A percentile compares a stretch with the other conserved stretches of the same genome.
These are phyloP conservation scores for Acleris laterana DNA, from an alignment of 2,888 invertebrate species.

Conservation along the genomic window DNA sequence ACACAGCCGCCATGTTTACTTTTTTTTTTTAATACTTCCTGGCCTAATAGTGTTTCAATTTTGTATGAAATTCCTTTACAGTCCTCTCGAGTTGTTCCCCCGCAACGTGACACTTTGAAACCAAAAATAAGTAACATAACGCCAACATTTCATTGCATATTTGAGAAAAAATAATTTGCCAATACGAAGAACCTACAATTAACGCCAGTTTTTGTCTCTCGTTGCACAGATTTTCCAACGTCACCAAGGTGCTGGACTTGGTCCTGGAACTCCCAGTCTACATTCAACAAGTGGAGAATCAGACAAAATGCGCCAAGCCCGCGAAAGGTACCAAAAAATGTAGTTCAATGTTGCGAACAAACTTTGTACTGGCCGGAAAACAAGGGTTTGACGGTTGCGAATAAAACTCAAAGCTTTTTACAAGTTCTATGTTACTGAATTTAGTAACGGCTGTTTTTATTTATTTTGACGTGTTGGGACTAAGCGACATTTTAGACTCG, in stretches of 20 bases:
- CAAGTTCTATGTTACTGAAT: constrained; percentile 4
- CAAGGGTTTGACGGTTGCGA: background rate
- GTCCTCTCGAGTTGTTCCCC: no score
- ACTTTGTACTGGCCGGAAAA: background rate
- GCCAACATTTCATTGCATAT: no score
- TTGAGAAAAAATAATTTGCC: background rate
- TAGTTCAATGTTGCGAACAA: background rate
- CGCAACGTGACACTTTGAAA: no score
- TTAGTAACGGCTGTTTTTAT: no score
- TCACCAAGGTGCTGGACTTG: constrained; percentile 44
- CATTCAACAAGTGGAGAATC: constrained; percentile 51
- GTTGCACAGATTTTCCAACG: constrained; percentile 46
- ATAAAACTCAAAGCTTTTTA: background rate
- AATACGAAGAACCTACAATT: background rate
- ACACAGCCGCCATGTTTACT: no score
- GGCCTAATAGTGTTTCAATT: no score
- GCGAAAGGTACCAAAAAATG: constrained; percentile 32
- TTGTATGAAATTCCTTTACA: no score
- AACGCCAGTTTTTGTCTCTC: no score
- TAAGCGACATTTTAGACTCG: no score
- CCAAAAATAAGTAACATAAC: no score
- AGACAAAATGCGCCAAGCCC: constrained; percentile 37
- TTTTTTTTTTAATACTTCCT: no score
- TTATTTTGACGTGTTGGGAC: no score
- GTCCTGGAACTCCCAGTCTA: constrained; percentile 53